Percentiles rank a stretch among this genome's conserved stretches.
These are phyloP conservation scores for Phania funesta DNA, from an alignment of 2,888 invertebrate genomes.

Conservation along the genomic window DNA sequence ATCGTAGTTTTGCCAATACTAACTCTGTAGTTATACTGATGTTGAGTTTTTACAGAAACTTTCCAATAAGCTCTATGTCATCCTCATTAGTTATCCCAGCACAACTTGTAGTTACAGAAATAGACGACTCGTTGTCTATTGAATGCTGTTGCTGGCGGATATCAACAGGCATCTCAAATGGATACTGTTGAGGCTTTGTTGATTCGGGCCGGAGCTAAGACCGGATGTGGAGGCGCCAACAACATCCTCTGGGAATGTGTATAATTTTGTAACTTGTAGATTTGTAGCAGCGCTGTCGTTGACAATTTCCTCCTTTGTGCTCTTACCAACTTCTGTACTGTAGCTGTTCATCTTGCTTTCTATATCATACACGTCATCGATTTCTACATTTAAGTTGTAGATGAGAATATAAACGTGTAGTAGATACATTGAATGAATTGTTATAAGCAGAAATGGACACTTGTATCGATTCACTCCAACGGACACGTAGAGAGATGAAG, in stretches of 20 bases:
- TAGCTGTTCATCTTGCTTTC: constrained; percentile 61
- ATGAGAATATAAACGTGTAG: constrained; percentile 34
- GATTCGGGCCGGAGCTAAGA: too few species aligned
- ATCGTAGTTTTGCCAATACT: constrained; percentile 77
- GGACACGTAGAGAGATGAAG: constrained; percentile 47
- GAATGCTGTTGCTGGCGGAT: not conserved
- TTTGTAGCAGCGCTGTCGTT: constrained; percentile 49
- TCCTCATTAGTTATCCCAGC: constrained; percentile 60
- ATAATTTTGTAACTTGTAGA: constrained; percentile 55
- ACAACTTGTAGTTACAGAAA: constrained; percentile 30
- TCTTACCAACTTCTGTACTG: constrained; percentile 33
- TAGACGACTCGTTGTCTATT: constrained; percentile 22
- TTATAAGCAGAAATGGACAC: constrained; percentile 62
- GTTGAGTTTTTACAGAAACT: constrained; percentile 78
- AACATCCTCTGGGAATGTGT: too few species aligned
- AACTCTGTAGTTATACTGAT: constrained; percentile 80
- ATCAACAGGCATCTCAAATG: not conserved
- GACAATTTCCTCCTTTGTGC: constrained; percentile 52
- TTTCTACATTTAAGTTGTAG: constrained; percentile 48
- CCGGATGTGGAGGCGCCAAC: too few species aligned
- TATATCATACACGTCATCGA: constrained; percentile 67
- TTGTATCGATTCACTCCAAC: constrained; percentile 65
- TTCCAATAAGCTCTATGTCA: constrained; percentile 76
- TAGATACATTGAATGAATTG: constrained; percentile 11
- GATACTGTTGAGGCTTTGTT: not conserved